These are phyloP conservation scores for Ataeniobius toweri DNA, from an alignment of 2,797 vertebrate genomes.

Conservation along the genomic window DNA sequence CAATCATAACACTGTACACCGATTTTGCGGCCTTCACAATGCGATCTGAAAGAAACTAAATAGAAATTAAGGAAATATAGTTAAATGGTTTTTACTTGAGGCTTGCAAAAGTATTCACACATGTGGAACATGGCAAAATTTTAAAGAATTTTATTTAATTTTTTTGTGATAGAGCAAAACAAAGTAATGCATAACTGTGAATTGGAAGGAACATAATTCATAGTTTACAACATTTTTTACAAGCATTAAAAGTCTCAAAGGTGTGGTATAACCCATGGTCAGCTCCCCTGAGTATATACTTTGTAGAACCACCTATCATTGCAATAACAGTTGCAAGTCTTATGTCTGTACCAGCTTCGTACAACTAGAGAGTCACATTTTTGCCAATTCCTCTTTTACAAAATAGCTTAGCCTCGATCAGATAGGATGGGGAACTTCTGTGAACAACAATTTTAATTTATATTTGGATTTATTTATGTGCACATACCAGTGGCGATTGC, in stretches of 20 bases:
- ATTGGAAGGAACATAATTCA: neutral
- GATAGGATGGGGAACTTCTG: neutral
- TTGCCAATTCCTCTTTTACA: neutral
- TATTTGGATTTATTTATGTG: neutral
- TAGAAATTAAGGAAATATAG: constrained; percentile 20
- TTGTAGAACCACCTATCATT: neutral
- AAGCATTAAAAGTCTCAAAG: neutral
- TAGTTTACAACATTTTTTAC: neutral
- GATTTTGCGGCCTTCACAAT: constrained; percentile 87
- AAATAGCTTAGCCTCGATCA: too few species aligned
- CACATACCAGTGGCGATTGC: too few species aligned
- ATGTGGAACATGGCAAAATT: neutral
- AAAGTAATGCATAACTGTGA: neutral
- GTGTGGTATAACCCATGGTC: neutral
- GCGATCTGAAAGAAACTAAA: constrained; percentile 88
- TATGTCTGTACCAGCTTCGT: neutral
- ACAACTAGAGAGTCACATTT: neutral
- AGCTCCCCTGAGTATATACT: neutral
- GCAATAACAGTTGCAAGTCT: neutral
- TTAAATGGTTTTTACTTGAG: neutral
- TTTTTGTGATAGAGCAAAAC: neutral
- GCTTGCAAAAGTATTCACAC: neutral
- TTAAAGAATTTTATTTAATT: neutral
- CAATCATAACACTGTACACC: constrained; percentile 81
- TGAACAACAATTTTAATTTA: neutral